Evolutionary conservation across 30 jellyfish, hydroid and myxozoan species (phyloP), one percentile per base, ranked within the genome.

Genomic region (Aurelia sp.): DNA sequence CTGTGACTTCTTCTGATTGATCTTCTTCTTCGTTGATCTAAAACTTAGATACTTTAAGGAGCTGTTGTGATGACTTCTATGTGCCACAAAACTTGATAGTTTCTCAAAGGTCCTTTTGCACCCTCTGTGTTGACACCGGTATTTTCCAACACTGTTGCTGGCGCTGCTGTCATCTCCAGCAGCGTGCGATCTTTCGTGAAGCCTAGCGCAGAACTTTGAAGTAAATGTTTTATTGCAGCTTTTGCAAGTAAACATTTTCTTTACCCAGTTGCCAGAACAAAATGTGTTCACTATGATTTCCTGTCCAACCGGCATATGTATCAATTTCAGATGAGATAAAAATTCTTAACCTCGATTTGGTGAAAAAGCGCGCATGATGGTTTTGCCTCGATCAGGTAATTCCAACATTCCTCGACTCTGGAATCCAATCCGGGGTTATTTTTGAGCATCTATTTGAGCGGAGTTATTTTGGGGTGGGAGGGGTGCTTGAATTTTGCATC

Each of bases 151-250:
- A 21, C 80, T 15, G 15, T 27, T 24, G 59, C 60, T 24, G 33
- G 12, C 51, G 38, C 63, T 50, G 22, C 51, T 53, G 8, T 21
- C 58, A 19, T 13, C n/a, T 13, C 60, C 66, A 15, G 18, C 66
- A 15, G 18, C 24, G 55, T 82, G 85, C 33, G 58, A 51, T 15
- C 92, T 19, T 60, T 44, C 15, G 16, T 82, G 92, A 70, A 82
- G 80, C 11, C 50, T 38, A 2, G 67, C 57, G 60, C 92, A 82
- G 24, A 82, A 82, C 35, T 7, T 41, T 15, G 92, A 82, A 9
- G 67, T 52, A 58, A 82, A 82, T 17, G 41, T 7, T 70, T 41
- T 82, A 18, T 58, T 71, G 72, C 80, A 82, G 58, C n/a, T 53
- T 63, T 53, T 31, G 58, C 89, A 79, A 40, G 20, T 7, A 24